A percentile compares a stretch with the other conserved stretches of the same genome.
phyloP scores from a whole-genome alignment of 2,797 vertebrate genomes.

The Uromys caudimaculatus region DNA sequence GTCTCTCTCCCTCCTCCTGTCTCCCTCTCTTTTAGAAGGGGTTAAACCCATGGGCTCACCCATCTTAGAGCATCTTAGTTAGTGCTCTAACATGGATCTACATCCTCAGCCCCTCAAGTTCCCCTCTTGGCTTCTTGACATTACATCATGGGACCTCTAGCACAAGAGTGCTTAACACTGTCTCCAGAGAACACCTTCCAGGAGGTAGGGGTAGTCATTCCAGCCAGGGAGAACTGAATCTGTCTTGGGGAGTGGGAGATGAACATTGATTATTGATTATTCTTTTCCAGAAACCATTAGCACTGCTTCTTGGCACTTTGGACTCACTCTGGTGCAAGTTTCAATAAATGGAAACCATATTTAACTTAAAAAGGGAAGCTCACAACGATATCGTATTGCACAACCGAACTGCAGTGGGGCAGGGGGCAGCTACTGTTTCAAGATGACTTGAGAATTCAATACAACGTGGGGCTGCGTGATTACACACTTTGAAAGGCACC shows the following conservation, averaged over 20 bases:
- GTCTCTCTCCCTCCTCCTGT: too few species aligned
- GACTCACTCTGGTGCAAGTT: conserved; percentile 52
- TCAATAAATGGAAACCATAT: conserved; percentile 67
- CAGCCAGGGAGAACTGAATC: neutral
- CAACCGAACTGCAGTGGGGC: neutral
- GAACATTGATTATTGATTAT: neutral
- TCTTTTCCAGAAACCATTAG: neutral
- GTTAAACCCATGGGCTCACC: neutral
- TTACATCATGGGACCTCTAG: neutral
- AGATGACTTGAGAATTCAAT: conserved; percentile 66
- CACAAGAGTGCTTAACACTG: neutral
- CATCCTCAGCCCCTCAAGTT: neutral
- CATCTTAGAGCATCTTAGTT: neutral
- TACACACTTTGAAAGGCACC: conserved; percentile 51
- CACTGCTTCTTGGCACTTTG: neutral
- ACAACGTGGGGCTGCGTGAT: neutral
- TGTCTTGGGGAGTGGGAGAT: neutral
- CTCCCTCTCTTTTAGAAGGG: neutral
- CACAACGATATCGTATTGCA: conserved; percentile 54
- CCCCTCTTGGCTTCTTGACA: neutral
- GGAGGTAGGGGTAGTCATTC: neutral
- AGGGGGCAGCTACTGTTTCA: conserved; percentile 59
- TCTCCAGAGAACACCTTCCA: neutral
- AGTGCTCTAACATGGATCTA: neutral
- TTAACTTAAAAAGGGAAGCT: conserved; percentile 49